Evolutionary conservation across 53 echinoderm and acorn worm species (phyloP).

Genomic region (Astropecten irregularis): DNA sequence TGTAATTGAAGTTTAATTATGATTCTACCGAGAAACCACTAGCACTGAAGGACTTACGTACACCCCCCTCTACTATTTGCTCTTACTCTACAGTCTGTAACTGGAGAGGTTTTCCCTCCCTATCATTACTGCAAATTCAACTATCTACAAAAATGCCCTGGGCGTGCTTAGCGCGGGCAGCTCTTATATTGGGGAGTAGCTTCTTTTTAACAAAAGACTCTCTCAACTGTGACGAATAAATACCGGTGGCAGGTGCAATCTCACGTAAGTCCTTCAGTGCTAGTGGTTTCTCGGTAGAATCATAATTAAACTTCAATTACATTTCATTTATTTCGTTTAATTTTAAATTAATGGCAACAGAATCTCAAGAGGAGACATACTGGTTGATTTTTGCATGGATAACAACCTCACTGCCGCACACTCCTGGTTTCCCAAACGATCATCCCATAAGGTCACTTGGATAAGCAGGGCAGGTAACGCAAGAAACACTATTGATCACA

Average conservation of each 20-base stretch:
- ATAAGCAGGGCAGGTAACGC: constrained; percentile 40
- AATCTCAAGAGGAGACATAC: constrained; percentile 29
- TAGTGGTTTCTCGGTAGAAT: too few species aligned
- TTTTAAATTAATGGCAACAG: neutral
- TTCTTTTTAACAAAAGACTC: neutral
- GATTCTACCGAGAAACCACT: neutral
- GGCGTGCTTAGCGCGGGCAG: too few species aligned
- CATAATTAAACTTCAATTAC: too few species aligned
- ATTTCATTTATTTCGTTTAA: too few species aligned
- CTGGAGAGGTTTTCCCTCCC: neutral
- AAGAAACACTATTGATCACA: constrained; percentile 49
- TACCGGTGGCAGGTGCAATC: too few species aligned
- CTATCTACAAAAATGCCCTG: too few species aligned
- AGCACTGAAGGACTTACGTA: constrained; percentile 10
- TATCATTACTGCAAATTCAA: neutral
- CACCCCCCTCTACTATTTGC: neutral
- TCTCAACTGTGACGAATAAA: too few species aligned
- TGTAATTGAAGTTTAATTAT: neutral
- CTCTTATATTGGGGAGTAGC: neutral
- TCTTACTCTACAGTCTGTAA: neutral
- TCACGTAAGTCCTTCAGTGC: too few species aligned
- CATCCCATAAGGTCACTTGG: constrained; percentile 40
- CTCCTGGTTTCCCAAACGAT: constrained; percentile 34
- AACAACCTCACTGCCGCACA: constrained; percentile 37
- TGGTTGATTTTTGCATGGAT: constrained; percentile 29